A percentile compares a stretch with the other conserved stretches of the same genome.
phyloP scores from a whole-genome alignment of 92 coral and sea anemone genomes.

The Ricordea florida region DNA sequence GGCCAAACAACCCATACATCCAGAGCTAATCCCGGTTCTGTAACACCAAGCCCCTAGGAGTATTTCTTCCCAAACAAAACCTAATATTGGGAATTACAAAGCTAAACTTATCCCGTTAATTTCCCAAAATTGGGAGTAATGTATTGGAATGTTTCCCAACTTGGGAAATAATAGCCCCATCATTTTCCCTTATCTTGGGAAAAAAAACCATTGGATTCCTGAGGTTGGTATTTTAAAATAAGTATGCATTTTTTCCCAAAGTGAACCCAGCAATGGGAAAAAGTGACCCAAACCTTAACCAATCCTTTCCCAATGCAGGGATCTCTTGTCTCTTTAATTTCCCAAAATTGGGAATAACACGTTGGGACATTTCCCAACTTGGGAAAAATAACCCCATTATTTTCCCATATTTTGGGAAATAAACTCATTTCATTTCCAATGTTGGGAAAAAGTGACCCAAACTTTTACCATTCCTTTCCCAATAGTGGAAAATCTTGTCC shows the following conservation, averaged over 20 bases:
- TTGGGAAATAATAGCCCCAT: neutral
- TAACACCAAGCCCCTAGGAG: neutral
- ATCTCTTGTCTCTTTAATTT: neutral
- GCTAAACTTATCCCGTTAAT: neutral
- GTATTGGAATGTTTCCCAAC: neutral
- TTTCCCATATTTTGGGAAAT: neutral
- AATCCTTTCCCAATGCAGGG: neutral
- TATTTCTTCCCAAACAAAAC: neutral
- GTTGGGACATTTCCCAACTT: neutral
- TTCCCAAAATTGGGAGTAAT: neutral
- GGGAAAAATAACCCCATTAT: neutral
- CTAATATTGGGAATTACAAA: neutral
- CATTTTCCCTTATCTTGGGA: neutral
- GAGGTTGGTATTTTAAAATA: neutral
- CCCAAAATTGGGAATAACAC: neutral
- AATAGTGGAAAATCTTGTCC: neutral
- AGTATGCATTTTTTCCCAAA: neutral
- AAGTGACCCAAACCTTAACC: neutral
- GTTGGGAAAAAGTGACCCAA: neutral
- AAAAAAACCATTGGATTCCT: neutral
- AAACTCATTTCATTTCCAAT: neutral
- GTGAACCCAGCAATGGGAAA: neutral
- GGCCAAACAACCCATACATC: neutral
- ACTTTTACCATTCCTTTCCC: neutral
- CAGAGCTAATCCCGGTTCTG: neutral